phyloP scores from a whole-genome alignment of 2,113 vertebrate species.

The Alectura lathami region DNA sequence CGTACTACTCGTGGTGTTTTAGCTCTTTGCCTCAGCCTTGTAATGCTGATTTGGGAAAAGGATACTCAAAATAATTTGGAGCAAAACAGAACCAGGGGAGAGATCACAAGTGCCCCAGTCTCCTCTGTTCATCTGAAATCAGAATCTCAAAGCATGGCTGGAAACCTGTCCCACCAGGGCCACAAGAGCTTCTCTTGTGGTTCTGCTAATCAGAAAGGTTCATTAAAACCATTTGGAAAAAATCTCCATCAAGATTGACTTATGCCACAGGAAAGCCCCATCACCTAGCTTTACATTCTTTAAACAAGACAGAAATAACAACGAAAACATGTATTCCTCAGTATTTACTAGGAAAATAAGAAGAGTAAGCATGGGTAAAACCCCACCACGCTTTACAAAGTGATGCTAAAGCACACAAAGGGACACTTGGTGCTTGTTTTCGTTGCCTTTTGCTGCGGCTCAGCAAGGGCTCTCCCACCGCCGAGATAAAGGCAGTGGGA shows the following conservation, averaged over 20 bases:
- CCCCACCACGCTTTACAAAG: not conserved
- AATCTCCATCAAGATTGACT: not conserved
- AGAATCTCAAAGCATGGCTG: not conserved
- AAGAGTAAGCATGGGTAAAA: not conserved
- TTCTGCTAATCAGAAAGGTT: not conserved
- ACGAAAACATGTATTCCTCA: not conserved
- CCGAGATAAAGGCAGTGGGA: slow-evolving; percentile 30
- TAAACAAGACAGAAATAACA: not conserved
- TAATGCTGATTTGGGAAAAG: not conserved
- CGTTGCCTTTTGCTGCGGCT: not conserved
- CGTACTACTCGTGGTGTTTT: not conserved
- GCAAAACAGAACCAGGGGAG: not conserved
- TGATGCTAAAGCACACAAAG: not conserved
- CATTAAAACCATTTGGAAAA: not conserved
- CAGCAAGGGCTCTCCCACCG: not conserved
- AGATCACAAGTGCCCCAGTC: not conserved
- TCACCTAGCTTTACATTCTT: not conserved
- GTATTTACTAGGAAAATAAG: not conserved
- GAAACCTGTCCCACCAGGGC: not conserved
- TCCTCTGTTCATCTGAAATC: not conserved
- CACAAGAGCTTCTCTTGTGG: not conserved
- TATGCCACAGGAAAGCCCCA: not conserved
- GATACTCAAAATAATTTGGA: not conserved
- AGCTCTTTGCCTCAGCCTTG: not conserved
- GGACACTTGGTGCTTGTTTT: not conserved